phyloP scores from a whole-genome alignment of 2,113 vertebrate species.

The Phalacrocorax pelagicus region DNA sequence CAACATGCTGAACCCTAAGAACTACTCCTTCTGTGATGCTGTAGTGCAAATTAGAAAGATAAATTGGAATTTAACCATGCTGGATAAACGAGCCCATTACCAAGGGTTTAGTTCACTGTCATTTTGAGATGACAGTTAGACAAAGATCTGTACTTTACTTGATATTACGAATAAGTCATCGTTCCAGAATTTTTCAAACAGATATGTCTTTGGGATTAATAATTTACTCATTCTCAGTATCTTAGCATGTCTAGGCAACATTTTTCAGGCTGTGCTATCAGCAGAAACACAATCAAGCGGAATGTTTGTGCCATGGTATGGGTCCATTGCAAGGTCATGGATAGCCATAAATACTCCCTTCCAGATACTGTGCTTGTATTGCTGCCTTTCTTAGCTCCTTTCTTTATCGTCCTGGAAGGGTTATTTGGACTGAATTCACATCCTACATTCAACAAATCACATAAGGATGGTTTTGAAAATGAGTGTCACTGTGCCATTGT shows the following conservation, averaged over 20 bases:
- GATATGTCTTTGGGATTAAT: neutral
- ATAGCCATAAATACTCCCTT: neutral
- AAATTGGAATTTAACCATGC: slow-evolving; percentile 18
- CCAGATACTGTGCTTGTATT: neutral
- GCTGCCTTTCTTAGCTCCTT: neutral
- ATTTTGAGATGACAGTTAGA: slow-evolving; percentile 27
- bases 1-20: neutral
- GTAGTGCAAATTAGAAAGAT: slow-evolving; percentile 9
- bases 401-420: neutral
- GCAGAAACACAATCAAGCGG: neutral
- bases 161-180: neutral
- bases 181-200: slow-evolving; percentile 5
- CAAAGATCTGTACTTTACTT: slow-evolving; percentile 22
- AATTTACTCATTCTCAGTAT: neutral
- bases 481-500: neutral
- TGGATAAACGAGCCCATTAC: slow-evolving; percentile 45
- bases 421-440: neutral
- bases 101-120: slow-evolving; percentile 19
- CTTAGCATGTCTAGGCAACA: neutral
- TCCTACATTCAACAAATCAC: neutral
- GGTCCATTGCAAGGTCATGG: neutral
- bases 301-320: neutral
- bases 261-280: neutral
- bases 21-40: neutral
- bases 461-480: neutral